Evolutionary conservation across 2,797 vertebrate species (phyloP), one percentile per base, ranked within the genome.

Genomic region (Austrolebias charrua): DNA sequence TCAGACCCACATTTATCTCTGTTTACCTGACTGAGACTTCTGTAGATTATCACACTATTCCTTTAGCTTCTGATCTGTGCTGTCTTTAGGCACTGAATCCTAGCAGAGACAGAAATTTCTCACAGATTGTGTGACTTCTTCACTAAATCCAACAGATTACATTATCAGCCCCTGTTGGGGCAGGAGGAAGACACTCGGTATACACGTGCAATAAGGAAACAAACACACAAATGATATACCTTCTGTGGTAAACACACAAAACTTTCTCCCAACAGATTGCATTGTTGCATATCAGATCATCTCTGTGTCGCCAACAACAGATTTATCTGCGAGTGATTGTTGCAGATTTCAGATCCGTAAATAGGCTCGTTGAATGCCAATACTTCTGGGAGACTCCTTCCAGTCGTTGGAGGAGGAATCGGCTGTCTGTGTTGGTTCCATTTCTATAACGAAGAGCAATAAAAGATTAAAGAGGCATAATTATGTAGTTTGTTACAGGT

Each of bases 61-160:
- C 15, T 11, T 10, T 28, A 67, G 24, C 33, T 31, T 6, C 31
- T 20, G n/a, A 2, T 46, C 29, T 56, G 12, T 50, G 45, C 13
- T 0, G 1, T 28, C 19, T 63, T 51, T n/a, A 47, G 42, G 53
- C 18, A 33, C 38, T 45, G 47, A 51, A 51, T 69, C 46, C 46
- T 51, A 18, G 44, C 15, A 50, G 38, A 55, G 33, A 12, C 35
- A 24, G 40, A 56, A 15, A 18, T 48, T 42, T 15, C 35, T 49
- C 47, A 29, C 33, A 48, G 13, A 50, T 56, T 11, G 45, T 42
- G 40, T 49, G 44, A 55, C 54, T 56, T 65, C 54, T 56, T 56
- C 16, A 28, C 13, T 56, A 49, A 70, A 33, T 58, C 55, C 42
- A 43, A 13, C n/a, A 53, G 55, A 57, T 50, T 57, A 45, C 38